These are phyloP conservation scores for Laspeyria flexula DNA, from an alignment of 2,888 invertebrate genomes.

Conservation along the genomic window DNA sequence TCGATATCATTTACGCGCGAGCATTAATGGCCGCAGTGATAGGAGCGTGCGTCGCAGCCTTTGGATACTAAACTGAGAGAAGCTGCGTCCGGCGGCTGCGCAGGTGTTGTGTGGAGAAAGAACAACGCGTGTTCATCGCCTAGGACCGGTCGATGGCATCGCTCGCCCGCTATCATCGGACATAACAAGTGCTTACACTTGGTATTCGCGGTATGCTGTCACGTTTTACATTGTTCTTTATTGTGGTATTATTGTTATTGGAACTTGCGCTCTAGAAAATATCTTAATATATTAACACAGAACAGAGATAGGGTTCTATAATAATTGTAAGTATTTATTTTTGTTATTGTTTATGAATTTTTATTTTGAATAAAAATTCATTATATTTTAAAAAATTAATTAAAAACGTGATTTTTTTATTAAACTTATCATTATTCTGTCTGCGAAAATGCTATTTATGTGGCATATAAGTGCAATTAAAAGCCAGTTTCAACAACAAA, in stretches of 20 bases:
- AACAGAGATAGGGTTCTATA: no score
- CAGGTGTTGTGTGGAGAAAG: conserved; percentile 66
- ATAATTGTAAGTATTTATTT: no score
- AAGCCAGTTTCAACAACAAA: no score
- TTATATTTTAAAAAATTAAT: no score
- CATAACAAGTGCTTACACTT: conserved; percentile 32
- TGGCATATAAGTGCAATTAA: no score
- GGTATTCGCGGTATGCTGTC: conserved; percentile 19
- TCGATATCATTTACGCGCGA: conserved; percentile 76
- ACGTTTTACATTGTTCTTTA: not conserved
- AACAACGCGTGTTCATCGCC: conserved; percentile 46
- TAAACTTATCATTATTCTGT: no score
- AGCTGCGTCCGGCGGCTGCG: conserved; percentile 57
- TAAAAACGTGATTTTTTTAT: no score
- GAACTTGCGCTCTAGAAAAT: not conserved
- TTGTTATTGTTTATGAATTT: no score
- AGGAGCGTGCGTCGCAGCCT: conserved; percentile 70
- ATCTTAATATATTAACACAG: not conserved
- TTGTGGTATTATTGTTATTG: not conserved
- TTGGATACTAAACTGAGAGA: conserved; percentile 69
- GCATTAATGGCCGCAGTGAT: conserved; percentile 53
- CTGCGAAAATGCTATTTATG: no score
- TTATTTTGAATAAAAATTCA: no score
- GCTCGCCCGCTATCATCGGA: conserved; percentile 49
- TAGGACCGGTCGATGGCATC: conserved; percentile 65